Conservation (phyloP, 2,888 invertebrate species). For the Balanococcus diminutus region DNA sequence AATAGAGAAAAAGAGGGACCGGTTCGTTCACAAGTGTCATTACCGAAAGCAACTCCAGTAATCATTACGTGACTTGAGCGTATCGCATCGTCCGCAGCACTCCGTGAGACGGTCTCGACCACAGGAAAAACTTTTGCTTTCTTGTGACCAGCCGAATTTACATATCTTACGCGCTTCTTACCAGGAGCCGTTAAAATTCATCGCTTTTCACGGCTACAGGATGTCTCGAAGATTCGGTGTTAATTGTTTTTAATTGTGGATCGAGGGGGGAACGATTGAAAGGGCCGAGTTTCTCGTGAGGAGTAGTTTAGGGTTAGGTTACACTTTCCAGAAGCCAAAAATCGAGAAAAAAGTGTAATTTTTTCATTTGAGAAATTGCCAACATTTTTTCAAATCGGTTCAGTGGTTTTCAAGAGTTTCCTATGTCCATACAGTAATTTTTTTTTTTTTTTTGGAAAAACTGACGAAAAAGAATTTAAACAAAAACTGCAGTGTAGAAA, state of each 20-base stretch:
- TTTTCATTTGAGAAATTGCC: not conserved
- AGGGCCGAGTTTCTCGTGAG: too few relatives aligned
- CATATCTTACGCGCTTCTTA: not conserved
- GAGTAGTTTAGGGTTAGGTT: too few relatives aligned
- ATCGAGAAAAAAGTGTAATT: too few relatives aligned
- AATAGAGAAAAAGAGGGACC: slow-evolving; percentile 31
- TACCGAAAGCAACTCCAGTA: slow-evolving; percentile 39
- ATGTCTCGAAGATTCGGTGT: not conserved
- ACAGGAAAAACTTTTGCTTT: slow-evolving; percentile 33
- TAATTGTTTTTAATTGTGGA: not conserved
- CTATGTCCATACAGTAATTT: too few relatives aligned
- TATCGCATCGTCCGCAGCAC: not conserved
- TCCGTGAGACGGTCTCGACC: slow-evolving; percentile 8
- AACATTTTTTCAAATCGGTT: not conserved
- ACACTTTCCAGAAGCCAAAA: not conserved
- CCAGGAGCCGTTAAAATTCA: not conserved
- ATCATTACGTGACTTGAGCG: slow-evolving; percentile 38
- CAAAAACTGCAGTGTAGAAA: too few relatives aligned
- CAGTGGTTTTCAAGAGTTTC: too few relatives aligned
- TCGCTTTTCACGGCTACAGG: not conserved
- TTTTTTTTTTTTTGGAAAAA: too few relatives aligned
- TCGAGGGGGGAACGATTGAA: too few relatives aligned
- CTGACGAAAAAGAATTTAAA: too few relatives aligned
- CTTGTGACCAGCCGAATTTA: not conserved
- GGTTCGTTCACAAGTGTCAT: slow-evolving; percentile 42